Evolutionary conservation across 2,113 vertebrate genomes (phyloP).

Genomic region (Oenanthe melanoleuca): DNA sequence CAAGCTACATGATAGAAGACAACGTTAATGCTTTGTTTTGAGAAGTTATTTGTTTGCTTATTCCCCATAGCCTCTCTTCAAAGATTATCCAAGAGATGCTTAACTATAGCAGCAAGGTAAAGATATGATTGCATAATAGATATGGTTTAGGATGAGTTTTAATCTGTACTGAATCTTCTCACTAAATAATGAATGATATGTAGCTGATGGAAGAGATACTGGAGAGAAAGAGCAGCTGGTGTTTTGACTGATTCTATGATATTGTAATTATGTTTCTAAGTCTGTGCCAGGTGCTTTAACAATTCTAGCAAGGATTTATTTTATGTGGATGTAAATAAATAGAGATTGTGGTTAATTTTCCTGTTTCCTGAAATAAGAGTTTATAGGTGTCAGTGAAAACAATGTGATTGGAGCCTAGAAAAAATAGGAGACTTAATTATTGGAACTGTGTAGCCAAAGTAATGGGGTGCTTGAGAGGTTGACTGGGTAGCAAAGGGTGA

Average conservation of each 20-base stretch:
- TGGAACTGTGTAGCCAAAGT: background rate
- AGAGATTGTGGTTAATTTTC: conserved; percentile 30
- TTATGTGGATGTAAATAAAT: conserved; percentile 49
- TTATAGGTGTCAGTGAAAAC: conserved; percentile 21
- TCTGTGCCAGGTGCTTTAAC: conserved; percentile 14
- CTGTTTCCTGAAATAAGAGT: conserved; percentile 41
- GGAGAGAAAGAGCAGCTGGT: conserved; percentile 47
- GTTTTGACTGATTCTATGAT: conserved; percentile 37
- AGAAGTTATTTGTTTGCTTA: conserved; percentile 14
- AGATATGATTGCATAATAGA: conserved; percentile 3
- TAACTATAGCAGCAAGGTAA: background rate
- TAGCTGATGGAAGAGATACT: conserved; percentile 36
- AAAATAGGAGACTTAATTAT: background rate
- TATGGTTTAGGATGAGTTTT: conserved; percentile 23
- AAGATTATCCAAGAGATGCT: conserved; percentile 16
- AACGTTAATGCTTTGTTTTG: background rate
- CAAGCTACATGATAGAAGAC: background rate
- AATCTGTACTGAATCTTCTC: conserved; percentile 36
- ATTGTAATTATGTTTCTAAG: conserved; percentile 39
- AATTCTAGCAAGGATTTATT: conserved; percentile 10
- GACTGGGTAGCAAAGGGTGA: background rate
- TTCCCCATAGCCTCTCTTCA: background rate
- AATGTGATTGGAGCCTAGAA: background rate
- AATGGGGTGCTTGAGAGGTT: background rate
- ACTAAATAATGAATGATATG: conserved; percentile 18